phyloP scores from a whole-genome alignment of 2,888 invertebrate genomes.

The Cephus pulcher region DNA sequence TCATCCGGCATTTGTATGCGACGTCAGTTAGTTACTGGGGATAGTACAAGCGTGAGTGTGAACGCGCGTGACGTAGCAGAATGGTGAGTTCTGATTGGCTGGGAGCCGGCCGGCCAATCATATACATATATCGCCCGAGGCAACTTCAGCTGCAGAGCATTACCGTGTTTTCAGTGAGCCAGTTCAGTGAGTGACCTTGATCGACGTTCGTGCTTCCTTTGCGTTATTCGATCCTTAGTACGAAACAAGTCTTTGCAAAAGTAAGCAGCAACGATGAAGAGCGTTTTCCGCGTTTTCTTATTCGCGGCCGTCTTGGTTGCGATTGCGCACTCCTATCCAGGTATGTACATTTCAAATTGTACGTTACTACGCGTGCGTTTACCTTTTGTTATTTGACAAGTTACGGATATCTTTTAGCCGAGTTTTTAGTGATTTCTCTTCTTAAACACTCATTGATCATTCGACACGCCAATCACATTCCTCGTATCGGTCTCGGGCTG shows the following conservation, averaged over 20 bases:
- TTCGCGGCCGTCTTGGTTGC: slow-evolving; percentile 48
- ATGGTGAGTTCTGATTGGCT: slow-evolving; percentile 28
- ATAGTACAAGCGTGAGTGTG: slow-evolving; percentile 16
- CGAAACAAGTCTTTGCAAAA: slow-evolving; percentile 34
- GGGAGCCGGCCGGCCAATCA: slow-evolving; percentile 18
- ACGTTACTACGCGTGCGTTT: background rate
- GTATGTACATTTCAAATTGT: slow-evolving; percentile 42
- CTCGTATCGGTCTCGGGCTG: background rate
- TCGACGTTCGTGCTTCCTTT: slow-evolving; percentile 32
- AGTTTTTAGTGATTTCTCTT: background rate
- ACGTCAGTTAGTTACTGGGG: background rate
- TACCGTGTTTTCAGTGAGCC: slow-evolving; percentile 49
- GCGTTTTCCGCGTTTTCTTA: slow-evolving; percentile 36
- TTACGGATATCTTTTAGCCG: background rate
- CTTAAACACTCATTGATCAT: background rate
- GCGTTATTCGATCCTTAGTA: slow-evolving; percentile 25
- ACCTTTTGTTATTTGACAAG: background rate
- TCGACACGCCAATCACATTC: background rate
- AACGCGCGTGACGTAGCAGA: slow-evolving; percentile 8
- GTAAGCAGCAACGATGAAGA: slow-evolving; percentile 35
- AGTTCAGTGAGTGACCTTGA: slow-evolving; percentile 50
- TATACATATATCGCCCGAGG: slow-evolving; percentile 37
- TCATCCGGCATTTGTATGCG: background rate
- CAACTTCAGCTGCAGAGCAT: slow-evolving; percentile 38
- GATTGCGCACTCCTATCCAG: slow-evolving; percentile 48